Conservation (phyloP, 2,113 vertebrate genomes). For the Tylochromis polylepis region DNA sequence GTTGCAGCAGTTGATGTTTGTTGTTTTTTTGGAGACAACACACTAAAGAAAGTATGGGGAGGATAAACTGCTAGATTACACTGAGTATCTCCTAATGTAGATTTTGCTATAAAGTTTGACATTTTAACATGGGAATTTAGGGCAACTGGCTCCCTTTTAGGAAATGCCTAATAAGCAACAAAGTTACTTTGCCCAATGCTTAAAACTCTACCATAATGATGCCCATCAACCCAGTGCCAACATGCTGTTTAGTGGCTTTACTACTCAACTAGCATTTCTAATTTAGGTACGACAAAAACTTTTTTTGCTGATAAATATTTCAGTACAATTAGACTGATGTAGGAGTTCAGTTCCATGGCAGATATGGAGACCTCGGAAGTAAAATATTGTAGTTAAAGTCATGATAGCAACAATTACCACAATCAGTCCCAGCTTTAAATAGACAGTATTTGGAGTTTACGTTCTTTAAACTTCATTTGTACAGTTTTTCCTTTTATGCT, state of each 20-base stretch:
- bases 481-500: neutral
- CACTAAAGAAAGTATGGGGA: neutral
- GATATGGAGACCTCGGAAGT: neutral
- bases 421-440: neutral
- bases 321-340: neutral
- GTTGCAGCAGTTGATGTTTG: neutral
- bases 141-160: neutral
- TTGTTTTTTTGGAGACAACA: neutral
- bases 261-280: neutral
- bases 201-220: neutral
- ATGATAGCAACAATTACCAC: neutral
- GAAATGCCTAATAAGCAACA: neutral
- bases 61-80: neutral
- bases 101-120: neutral
- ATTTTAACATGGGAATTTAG: neutral
- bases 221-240: neutral
- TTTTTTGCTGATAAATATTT: neutral
- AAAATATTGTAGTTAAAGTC: neutral
- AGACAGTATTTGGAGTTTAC: neutral
- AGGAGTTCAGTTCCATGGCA: neutral
- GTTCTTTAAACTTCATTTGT: neutral
- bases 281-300: neutral
- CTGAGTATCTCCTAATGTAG: neutral
- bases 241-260: neutral
- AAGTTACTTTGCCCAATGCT: neutral